Evolutionary conservation across 2,888 invertebrate species (phyloP), one percentile per base, ranked within the genome.

Genomic region (Gari tellinella): DNA sequence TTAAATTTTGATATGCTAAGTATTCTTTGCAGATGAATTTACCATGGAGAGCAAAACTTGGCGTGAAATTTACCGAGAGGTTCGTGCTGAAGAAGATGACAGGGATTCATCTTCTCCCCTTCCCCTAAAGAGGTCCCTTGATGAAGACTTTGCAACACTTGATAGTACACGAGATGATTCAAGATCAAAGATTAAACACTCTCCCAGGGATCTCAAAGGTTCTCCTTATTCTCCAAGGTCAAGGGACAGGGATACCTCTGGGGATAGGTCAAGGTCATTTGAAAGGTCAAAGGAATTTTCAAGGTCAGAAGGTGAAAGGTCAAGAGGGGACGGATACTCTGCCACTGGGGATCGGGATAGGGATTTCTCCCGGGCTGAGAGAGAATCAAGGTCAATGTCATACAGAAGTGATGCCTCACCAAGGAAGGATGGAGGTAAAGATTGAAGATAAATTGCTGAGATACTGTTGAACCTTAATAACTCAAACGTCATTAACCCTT

Each of bases 31-130:
- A 31, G 31, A 31, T 31, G 31, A 31, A 4, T 31, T 7, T 31
- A 31, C 31, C 10, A 31, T 10, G 4, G 31, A 31, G 31, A 31
- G 31, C 17, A 57, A 57, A 45, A 17, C 72, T 1, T 84, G 83
- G 83, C 46, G 79, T 10, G 83, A 84, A 56, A 82, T 84, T 38
- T 84, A 84, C 57, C 64, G 61, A 5, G 82, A 84, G 31, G 78
- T 84, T 15, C 51, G 83, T n/a, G 75, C 60, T 15, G 69, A 75
- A 25, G 74, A 69, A n/a, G 62, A 46, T 31, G 52, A 62, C 7
- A 45, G 51, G 25, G 74, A 78, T 3, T 41, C 49, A 40, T 55
- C 61, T 57, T 62, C 72, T 43, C 60, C 68, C 14, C 68, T 57
- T 51, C 37, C 46, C 38, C 48, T 49, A 48, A 46, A 48, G 38